These are phyloP conservation scores for Lepidocyrtoides sp. DNA, from an alignment of 2,888 invertebrate genomes.

Conservation along the genomic window DNA sequence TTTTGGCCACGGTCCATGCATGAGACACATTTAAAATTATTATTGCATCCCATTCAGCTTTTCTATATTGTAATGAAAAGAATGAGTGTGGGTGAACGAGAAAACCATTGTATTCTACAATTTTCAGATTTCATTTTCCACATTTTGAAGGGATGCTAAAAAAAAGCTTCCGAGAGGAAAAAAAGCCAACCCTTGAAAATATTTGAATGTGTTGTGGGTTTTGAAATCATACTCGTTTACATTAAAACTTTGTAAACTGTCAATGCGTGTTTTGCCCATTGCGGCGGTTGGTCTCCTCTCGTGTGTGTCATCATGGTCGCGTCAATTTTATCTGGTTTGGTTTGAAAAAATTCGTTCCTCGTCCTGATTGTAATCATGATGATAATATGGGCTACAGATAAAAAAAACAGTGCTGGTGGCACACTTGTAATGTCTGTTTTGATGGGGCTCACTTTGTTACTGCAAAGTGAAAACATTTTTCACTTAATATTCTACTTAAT, in stretches of 20 bases:
- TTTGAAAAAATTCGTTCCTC: slow-evolving; percentile 12
- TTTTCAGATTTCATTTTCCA: slow-evolving; percentile 35
- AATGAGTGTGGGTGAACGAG: slow-evolving; percentile 34
- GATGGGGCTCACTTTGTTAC: slow-evolving; percentile 1
- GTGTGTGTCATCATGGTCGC: slow-evolving; percentile 50
- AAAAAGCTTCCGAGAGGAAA: too few species aligned
- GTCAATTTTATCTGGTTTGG: slow-evolving; percentile 61
- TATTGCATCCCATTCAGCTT: slow-evolving; percentile 9
- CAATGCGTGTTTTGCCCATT: background rate
- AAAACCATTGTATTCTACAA: slow-evolving; percentile 31
- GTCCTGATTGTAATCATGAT: background rate
- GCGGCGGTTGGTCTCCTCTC: slow-evolving; percentile 46
- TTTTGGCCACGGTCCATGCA: slow-evolving; percentile 14
- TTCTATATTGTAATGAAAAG: background rate
- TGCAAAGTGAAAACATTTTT: slow-evolving; percentile 57
- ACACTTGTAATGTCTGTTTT: slow-evolving; percentile 43
- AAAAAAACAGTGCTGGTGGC: slow-evolving; percentile 30
- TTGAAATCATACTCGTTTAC: background rate
- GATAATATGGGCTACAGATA: background rate
- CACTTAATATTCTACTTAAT: slow-evolving; percentile 43
- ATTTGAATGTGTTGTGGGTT: background rate
- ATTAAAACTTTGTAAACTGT: background rate
- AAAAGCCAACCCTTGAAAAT: slow-evolving; percentile 10
- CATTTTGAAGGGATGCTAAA: background rate
- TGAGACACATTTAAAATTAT: background rate